Evolutionary conservation across 2,888 invertebrate genomes (phyloP).

Genomic region (Xanthorhoe spadicearia): DNA sequence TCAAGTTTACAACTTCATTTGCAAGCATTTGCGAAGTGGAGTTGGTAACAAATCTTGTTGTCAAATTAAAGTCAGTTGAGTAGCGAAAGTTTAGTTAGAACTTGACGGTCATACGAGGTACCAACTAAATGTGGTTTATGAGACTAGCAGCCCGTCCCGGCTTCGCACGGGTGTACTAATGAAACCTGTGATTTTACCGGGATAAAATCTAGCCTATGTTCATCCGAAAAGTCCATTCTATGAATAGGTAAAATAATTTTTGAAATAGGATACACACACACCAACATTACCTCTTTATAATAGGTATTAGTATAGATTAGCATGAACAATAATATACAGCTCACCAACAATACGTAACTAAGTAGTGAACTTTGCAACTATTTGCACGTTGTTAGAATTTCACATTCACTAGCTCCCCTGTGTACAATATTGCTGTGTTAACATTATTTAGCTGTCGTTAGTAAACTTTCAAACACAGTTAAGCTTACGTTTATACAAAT

Average conservation of each 20-base stretch:
- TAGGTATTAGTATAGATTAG: too few relatives aligned
- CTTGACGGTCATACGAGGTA: neutral
- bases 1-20: conserved; percentile 18
- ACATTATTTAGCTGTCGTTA: neutral
- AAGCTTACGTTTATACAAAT: too few relatives aligned
- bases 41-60: conserved; percentile 18
- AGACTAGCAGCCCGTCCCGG: too few relatives aligned
- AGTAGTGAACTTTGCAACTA: neutral
- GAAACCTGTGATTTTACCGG: too few relatives aligned
- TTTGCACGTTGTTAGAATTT: neutral
- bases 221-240: too few relatives aligned
- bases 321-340: neutral
- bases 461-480: too few relatives aligned
- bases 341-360: too few relatives aligned
- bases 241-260: too few relatives aligned
- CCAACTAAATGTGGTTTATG: neutral
- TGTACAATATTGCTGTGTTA: neutral
- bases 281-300: too few relatives aligned
- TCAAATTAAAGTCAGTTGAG: conserved; percentile 9
- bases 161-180: too few relatives aligned
- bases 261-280: too few relatives aligned
- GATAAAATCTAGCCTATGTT: too few relatives aligned
- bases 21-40: conserved; percentile 17
- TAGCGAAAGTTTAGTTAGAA: conserved; percentile 5
- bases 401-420: neutral